Base-by-base conservation (phyloP, 1,140 invertebrate species). In the Bombus confusus region DNA sequence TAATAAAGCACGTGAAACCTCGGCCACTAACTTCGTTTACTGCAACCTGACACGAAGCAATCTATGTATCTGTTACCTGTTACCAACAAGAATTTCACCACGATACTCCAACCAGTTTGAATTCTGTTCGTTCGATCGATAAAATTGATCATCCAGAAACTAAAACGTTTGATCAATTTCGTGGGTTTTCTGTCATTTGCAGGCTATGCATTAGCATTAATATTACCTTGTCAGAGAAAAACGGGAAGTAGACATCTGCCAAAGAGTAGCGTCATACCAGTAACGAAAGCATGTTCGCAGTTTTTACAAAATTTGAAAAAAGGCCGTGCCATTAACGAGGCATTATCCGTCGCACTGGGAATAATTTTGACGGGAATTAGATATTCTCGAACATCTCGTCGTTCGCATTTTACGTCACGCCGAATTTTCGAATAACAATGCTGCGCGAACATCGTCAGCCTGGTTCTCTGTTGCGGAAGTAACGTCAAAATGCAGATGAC, bases 1-100 rank as follows among this genome's bases (percentile, higher is more conserved):
- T 76, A 76, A 83, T 83, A 68, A 83, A 83, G 72, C 80, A 73
- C 34, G 80, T 28, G 80, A 83, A 83, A 74, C 59, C 72, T 66
- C 59, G 59, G 64, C 72, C 80, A 43, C 41, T 28, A 39, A 47
- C 28, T 75, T 75, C 52, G 80, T 47, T 47, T 66, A 52, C 41
- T 10, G 72, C 13, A 28, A 37, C 41, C 59, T 1, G 72, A 3
- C 43, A 62, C 69, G 37, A 6, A 43, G 62, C 31, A 52, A 83
- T 81, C 52, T 73, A 34, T 39, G 41, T 31, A 41, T 72, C 18
- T 25, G 43, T 72, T 43, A 12, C 31, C 28, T 31, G 59, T 62
- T 62, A 62, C 28, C 10, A n/a, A 75, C 80, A 75, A 82, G 52
- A 25, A 66, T 75, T 82, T 15, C 57, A 28, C 25, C 25, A 12